Evolutionary conservation across 2,113 vertebrate species (phyloP), one percentile per base, ranked within the genome.

Genomic region (Brachypodius melanocephalos): DNA sequence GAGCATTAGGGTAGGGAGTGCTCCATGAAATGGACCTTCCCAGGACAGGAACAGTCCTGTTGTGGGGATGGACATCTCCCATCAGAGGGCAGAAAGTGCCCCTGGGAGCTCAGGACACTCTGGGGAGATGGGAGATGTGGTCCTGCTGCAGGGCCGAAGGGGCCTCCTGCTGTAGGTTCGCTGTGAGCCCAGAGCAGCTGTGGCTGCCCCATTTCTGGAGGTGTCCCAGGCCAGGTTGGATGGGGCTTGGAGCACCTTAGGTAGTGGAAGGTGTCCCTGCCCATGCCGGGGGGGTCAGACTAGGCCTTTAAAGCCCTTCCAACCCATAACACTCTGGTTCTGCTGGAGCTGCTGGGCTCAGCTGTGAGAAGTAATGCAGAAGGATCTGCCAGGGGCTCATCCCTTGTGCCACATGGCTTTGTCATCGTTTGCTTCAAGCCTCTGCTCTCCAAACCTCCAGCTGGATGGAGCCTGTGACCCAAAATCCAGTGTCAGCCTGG

Each of bases 41-140:
- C 9, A 83, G n/a, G 40, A 15, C 36, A 59, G 76, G 17, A 89
- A 15, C 42, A 57, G 42, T 25, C n/a, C 42, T 51, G 48, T 38
- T 90, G 16, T 40, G 0, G 1, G 57, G 52, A 31, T 4, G 7
- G 38, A 49, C 21, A 15, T 62, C 17, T 55, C 31, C 66, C 2
- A 2, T 25, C 15, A 52, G 46, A 72, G 43, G 8, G 14, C 42
- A 79, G 42, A 32, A 75, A 19, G 14, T 13, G 62, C 51, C 65
- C 40, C 13, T 0, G 0, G 17, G 25, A 55, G n/a, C 26, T 46
- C 0, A 0, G 43, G 54, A 22, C 14, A 12, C n/a, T 34, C 38
- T 0, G 0, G 32, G 25, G 54, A 59, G 31, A 40, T 34, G 49
- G 59, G 40, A 63, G 17, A 7, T 1, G 3, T 8, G 42, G 32